phyloP scores from a whole-genome alignment of 2,888 invertebrate species.

The Meloe dianella region DNA sequence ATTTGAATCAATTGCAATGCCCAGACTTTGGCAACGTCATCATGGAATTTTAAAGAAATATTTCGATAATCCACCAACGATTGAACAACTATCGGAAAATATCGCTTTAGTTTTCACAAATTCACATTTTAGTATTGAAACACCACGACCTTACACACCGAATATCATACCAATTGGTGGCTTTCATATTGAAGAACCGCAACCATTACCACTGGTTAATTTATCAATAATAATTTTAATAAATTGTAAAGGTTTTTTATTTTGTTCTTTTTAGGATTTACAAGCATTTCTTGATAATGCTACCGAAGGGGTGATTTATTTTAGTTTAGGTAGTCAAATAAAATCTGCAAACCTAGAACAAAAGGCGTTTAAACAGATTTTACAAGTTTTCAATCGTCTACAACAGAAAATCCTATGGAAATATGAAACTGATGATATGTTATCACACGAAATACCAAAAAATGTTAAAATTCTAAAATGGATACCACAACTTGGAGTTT shows the following conservation, averaged over 20 bases:
- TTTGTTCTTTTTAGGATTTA: conserved; percentile 28
- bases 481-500: conserved; percentile 65
- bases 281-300: conserved; percentile 41
- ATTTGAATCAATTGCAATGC: conserved; percentile 17
- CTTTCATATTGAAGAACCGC: conserved; percentile 43
- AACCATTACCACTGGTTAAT: conserved; percentile 34
- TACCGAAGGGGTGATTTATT: conserved; percentile 43
- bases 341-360: conserved; percentile 37
- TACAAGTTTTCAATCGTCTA: conserved; percentile 64
- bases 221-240: not conserved
- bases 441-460: conserved; percentile 62
- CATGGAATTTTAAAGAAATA: conserved; percentile 37
- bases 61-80: conserved; percentile 43
- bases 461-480: conserved; percentile 68
- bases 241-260: not conserved
- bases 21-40: conserved; percentile 23
- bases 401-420: conserved; percentile 72
- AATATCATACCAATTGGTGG: conserved; percentile 50
- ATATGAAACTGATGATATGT: conserved; percentile 65
- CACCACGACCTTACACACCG: conserved; percentile 48
- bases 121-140: conserved; percentile 47
- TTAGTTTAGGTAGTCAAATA: conserved; percentile 46
- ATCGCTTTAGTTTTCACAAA: conserved; percentile 46
- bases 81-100: conserved; percentile 41
- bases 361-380: conserved; percentile 52